Evolutionary conservation across 2,888 invertebrate genomes (phyloP), one percentile per base, ranked within the genome.

Genomic region (Cataglyphis rosenhaueri): DNA sequence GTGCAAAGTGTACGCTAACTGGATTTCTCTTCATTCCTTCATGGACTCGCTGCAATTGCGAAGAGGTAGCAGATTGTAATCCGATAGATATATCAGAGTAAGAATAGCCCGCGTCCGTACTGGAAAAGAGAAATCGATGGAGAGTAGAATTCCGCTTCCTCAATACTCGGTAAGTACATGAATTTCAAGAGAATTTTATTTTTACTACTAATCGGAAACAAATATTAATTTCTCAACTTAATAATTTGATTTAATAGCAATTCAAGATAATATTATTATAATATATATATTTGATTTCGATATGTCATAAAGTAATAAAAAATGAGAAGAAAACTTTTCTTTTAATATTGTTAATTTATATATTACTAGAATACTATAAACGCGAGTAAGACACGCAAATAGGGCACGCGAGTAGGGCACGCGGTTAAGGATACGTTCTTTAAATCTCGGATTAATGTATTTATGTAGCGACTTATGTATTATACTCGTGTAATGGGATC

Each of bases 1-100:
- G 52, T 64, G 64, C 52, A 64, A 75, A 75, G 48, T 75, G 52
- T 41, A 82, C 85, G 70, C 55, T 88, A 88, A 88, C 83, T 71
- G 59, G 82, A 79, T 86, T 85, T 82, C 44, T 52, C 57, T 79
- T 75, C 62, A 41, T 52, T 52, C 52, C n/a, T 52, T 62, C 68
- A 68, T 81, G 75, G 48, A 74, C 75, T 41, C 5, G 68, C 32
- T 35, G 41, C 44, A 55, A 64, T 18, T 21, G 64, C 41, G 79
- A 81, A 73, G 75, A 66, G 35, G 52, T 18, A 71, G 68, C 65
- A 62, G 73, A 79, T 83, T 78, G 61, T 75, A 55, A 66, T 52
- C 68, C 66, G 68, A 75, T 66, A 52, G 66, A 52, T 65, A 75
- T 75, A 75, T 75, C 75, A 75, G n/a, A 44, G 5, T 44, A 32